Conservation (phyloP, 1,140 invertebrate species). For the Xylocopa sonorina region DNA sequence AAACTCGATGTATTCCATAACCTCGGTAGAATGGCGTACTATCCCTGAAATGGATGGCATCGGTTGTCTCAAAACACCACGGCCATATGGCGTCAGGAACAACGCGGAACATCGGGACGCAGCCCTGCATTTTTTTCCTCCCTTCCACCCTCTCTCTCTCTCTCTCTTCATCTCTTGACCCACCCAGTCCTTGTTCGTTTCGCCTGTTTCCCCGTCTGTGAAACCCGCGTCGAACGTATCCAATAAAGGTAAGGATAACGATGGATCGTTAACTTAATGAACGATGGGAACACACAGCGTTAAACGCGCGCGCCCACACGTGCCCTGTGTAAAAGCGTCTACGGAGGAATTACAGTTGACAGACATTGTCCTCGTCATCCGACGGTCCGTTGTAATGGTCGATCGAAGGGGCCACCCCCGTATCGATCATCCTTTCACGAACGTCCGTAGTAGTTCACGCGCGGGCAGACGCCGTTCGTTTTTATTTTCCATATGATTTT, state of each 20-base stretch:
- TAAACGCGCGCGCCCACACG: slow-evolving; percentile 65
- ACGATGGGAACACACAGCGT: slow-evolving; percentile 73
- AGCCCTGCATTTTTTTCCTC: slow-evolving; percentile 8
- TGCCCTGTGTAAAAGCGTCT: slow-evolving; percentile 57
- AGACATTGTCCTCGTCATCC: slow-evolving; percentile 51
- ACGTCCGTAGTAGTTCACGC: neutral
- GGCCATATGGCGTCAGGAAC: slow-evolving; percentile 44
- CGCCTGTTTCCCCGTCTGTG: neutral
- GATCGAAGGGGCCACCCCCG: slow-evolving; percentile 24
- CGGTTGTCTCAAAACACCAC: slow-evolving; percentile 44
- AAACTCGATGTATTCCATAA: slow-evolving; percentile 41
- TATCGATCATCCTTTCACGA: slow-evolving; percentile 38
- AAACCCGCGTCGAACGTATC: slow-evolving; percentile 67
- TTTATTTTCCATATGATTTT: neutral
- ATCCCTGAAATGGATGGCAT: slow-evolving; percentile 40
- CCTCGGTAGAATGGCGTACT: slow-evolving; percentile 26
- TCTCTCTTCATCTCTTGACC: slow-evolving; percentile 11
- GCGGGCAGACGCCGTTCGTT: neutral
- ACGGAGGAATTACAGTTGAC: slow-evolving; percentile 61
- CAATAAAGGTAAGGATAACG: slow-evolving; percentile 78
- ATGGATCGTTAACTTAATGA: slow-evolving; percentile 78
- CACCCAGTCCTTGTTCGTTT: slow-evolving; percentile 29
- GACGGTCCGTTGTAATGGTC: slow-evolving; percentile 46
- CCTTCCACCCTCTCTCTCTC: neutral
- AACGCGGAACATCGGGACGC: slow-evolving; percentile 27